Percentiles rank a stretch among this genome's conserved stretches.
phyloP scores from a whole-genome alignment of 2,113 vertebrate genomes.

The Halcyon senegalensis region DNA sequence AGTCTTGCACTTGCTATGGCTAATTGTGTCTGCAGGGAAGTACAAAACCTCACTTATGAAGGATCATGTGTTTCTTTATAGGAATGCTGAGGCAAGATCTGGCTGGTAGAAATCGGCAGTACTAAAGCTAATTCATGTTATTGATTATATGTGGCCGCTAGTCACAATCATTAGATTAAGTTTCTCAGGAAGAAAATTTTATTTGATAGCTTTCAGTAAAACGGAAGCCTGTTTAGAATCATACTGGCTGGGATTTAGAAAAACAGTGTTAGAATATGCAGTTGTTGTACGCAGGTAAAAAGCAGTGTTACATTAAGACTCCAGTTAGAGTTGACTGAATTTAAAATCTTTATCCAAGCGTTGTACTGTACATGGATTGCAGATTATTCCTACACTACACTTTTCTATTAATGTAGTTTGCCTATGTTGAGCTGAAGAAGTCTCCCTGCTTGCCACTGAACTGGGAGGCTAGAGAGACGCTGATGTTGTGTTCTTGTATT shows the following conservation, averaged over 20 bases:
- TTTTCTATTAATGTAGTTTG: neutral
- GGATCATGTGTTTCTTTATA: neutral
- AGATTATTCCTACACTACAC: neutral
- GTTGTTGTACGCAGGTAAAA: neutral
- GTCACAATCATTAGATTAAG: neutral
- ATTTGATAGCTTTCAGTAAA: neutral
- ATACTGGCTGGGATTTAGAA: neutral
- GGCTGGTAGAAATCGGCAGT: neutral
- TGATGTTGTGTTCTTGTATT: neutral
- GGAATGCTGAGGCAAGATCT: neutral
- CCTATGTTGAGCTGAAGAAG: neutral
- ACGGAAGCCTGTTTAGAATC: neutral
- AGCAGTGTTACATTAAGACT: neutral
- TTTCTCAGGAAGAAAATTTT: neutral
- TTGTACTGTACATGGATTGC: neutral
- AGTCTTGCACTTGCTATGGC: neutral
- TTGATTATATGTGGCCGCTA: neutral
- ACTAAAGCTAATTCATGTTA: neutral
- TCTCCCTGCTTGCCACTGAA: neutral
- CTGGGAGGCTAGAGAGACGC: neutral
- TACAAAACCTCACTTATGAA: neutral
- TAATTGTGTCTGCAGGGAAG: neutral
- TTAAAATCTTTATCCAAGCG: neutral
- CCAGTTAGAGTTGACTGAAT: neutral
- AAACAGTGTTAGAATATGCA: neutral